Evolutionary conservation across 1,140 invertebrate genomes (phyloP).

Genomic region (Rhyzopertha dominica): DNA sequence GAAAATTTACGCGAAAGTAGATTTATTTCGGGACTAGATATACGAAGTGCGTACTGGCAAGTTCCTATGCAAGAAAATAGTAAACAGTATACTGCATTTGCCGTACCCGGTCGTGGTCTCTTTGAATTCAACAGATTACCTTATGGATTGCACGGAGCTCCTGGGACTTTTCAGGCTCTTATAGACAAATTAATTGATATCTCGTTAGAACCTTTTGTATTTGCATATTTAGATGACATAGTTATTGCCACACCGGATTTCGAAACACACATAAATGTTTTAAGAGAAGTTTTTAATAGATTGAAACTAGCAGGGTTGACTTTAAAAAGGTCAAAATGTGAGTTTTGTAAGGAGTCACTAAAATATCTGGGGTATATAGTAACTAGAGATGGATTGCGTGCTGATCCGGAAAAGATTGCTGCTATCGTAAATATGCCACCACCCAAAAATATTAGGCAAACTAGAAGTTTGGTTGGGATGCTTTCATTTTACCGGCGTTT

Average conservation of each 20-base stretch:
- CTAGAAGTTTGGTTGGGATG: no score
- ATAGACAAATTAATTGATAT: conserved; percentile 30
- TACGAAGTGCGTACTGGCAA: conserved; percentile 35
- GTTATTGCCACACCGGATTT: conserved; percentile 32
- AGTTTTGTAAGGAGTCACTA: no score
- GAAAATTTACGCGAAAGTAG: conserved; percentile 27
- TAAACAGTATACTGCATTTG: conserved; percentile 35
- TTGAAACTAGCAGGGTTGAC: no score
- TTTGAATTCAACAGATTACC: conserved; percentile 32
- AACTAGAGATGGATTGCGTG: no score
- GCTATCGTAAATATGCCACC: no score
- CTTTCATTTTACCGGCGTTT: no score
- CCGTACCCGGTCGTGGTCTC: conserved; percentile 27
- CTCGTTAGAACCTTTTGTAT: conserved; percentile 12
- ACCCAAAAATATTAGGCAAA: no score
- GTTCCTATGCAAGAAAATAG: conserved; percentile 25
- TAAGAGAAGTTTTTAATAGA: no score
- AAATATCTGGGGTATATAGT: no score
- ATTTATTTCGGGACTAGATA: conserved; percentile 30
- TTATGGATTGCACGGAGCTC: conserved; percentile 10
- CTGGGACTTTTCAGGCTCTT: conserved; percentile 13
- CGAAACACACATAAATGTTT: conserved; percentile 30
- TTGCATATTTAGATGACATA: conserved; percentile 40
- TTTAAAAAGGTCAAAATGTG: no score
- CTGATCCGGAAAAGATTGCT: no score